phyloP scores from a whole-genome alignment of 2,113 vertebrate species.

The Cyanoramphus novaezelandiae region DNA sequence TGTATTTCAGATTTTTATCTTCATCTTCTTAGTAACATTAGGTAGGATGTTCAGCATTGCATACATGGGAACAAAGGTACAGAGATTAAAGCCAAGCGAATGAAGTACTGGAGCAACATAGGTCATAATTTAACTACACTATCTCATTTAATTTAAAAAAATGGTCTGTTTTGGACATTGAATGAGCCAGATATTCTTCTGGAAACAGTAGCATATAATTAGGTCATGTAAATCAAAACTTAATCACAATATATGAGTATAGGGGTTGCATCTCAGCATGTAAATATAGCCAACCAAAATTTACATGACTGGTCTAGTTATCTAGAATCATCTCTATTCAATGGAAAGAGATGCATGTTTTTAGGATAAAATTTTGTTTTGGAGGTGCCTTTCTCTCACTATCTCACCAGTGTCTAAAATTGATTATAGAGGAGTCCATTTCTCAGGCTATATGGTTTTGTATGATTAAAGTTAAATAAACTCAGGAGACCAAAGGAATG shows the following conservation, averaged over 20 bases:
- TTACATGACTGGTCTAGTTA: constrained; percentile 2
- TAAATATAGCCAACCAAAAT: not conserved
- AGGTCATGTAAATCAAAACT: constrained; percentile 28
- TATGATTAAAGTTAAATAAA: not conserved
- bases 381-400: not conserved
- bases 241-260: not conserved
- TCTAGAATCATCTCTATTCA: not conserved
- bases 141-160: not conserved
- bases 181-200: constrained; percentile 22
- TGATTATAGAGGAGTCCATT: not conserved
- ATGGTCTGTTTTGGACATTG: not conserved
- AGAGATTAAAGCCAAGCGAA: constrained; percentile 5
- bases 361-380: not conserved
- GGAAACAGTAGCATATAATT: constrained; percentile 32
- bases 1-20: constrained; percentile 47
- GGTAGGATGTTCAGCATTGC: not conserved
- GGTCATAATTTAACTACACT: not conserved
- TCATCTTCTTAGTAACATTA: not conserved
- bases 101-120: not conserved
- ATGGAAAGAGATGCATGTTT: not conserved
- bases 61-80: not conserved
- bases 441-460: not conserved
- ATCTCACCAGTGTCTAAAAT: not conserved
- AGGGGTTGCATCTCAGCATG: not conserved
- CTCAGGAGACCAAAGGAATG: not conserved